phyloP scores from a whole-genome alignment of 2,113 vertebrate genomes.

The Vanacampus margaritifer region DNA sequence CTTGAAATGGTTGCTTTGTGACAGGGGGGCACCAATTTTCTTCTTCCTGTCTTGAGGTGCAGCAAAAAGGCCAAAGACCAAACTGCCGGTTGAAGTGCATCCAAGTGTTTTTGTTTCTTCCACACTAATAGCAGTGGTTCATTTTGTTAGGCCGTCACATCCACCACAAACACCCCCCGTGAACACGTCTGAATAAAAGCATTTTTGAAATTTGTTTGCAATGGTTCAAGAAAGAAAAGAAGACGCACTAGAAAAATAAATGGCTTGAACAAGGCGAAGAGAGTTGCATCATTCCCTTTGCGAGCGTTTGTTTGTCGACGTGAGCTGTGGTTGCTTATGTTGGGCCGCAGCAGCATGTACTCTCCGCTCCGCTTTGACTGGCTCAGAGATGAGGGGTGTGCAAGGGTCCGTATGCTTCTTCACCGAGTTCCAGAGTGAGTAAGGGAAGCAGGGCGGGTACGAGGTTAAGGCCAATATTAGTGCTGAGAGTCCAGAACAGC shows the following conservation, averaged over 20 bases:
- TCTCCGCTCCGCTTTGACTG: conserved; percentile 68
- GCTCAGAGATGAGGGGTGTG: conserved; percentile 77
- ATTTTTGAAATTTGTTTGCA: conserved; percentile 60
- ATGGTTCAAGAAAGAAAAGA: conserved; percentile 49
- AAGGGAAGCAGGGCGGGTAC: conserved; percentile 64
- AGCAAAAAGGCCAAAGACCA: conserved; percentile 47
- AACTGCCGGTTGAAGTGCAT: conserved; percentile 59
- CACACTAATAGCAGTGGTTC: conserved; percentile 67
- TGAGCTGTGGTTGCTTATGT: conserved; percentile 52
- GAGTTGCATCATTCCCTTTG: conserved; percentile 71
- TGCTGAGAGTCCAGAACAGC: conserved; percentile 68
- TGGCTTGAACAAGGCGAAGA: conserved; percentile 68
- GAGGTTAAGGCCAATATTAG: conserved; percentile 79
- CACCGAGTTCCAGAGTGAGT: conserved; percentile 60
- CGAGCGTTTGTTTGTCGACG: conserved; percentile 42
- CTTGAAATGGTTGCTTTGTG: conserved; percentile 59
- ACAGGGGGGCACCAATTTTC: conserved; percentile 9
- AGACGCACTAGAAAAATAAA: conserved; percentile 61
- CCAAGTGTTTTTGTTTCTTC: conserved; percentile 31
- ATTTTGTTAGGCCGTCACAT: conserved; percentile 23
- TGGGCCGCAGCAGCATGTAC: conserved; percentile 55
- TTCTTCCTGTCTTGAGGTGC: conserved; percentile 40
- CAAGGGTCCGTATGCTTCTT: conserved; percentile 68
- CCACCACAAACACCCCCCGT: not conserved
- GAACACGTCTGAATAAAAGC: conserved; percentile 54